These are phyloP conservation scores for Trichacis sp. DNA, from an alignment of 2,888 invertebrate genomes.

Conservation along the genomic window DNA sequence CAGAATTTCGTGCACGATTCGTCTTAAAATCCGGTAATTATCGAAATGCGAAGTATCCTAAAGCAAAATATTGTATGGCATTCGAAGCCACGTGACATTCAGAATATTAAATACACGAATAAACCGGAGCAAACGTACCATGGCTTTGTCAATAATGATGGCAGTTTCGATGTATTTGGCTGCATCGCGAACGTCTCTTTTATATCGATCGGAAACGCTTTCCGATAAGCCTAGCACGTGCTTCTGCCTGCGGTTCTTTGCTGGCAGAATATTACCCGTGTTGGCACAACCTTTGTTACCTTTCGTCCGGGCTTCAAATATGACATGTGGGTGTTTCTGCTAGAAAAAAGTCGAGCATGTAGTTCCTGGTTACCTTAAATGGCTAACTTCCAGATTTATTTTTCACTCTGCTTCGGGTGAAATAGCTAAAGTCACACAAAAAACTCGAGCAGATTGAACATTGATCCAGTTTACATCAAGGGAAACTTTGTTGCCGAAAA, in stretches of 20 bases:
- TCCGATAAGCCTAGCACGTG: slow-evolving; percentile 69
- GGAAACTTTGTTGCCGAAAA: no score
- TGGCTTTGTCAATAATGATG: slow-evolving; percentile 94
- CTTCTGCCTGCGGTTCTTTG: slow-evolving; percentile 75
- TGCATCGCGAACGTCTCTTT: slow-evolving; percentile 87
- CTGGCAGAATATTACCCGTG: slow-evolving; percentile 75
- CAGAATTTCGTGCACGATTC: no score
- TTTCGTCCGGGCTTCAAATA: slow-evolving; percentile 93
- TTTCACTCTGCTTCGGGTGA: not conserved
- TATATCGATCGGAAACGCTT: slow-evolving; percentile 67
- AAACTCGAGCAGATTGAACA: not conserved
- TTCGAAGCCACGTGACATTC: not conserved
- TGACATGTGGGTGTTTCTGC: slow-evolving; percentile 98
- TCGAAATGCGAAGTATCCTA: no score
- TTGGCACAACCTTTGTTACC: slow-evolving; percentile 93
- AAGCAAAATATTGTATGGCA: no score
- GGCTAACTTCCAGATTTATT: slow-evolving; percentile 14
- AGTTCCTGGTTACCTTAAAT: slow-evolving; percentile 42
- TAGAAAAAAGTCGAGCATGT: slow-evolving; percentile 75
- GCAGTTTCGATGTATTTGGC: slow-evolving; percentile 97
- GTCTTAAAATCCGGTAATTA: no score
- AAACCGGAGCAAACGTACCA: slow-evolving; percentile 72
- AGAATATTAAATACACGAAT: not conserved
- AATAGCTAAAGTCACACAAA: not conserved
- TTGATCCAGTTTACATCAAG: slow-evolving; percentile 1